Conservation (phyloP, 1,140 invertebrate species). For the Linepithema humile region DNA sequence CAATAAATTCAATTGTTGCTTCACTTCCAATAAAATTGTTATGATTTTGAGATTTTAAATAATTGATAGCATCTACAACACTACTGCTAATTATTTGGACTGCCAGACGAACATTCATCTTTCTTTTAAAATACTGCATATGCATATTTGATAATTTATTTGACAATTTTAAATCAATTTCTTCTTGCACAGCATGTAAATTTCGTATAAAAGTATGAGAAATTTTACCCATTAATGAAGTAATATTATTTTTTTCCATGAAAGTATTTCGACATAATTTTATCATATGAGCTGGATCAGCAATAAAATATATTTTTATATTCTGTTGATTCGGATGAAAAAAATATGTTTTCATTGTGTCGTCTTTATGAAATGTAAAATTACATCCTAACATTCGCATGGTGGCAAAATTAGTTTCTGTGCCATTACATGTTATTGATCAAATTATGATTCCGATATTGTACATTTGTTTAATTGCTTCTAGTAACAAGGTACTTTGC, state of each 20-base stretch:
- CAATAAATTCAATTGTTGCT: background rate
- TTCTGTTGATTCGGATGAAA: background rate
- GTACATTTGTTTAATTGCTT: background rate
- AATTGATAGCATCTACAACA: background rate
- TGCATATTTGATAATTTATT: background rate
- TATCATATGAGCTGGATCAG: background rate
- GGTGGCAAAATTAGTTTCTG: background rate
- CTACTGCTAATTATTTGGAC: background rate
- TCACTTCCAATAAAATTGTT: background rate
- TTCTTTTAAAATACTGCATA: background rate
- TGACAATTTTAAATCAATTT: background rate
- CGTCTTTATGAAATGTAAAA: background rate
- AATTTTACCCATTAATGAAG: background rate
- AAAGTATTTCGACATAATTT: background rate
- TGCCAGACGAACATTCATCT: conserved; percentile 12
- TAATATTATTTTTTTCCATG: background rate
- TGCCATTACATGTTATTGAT: background rate
- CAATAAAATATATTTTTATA: background rate
- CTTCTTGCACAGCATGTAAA: background rate
- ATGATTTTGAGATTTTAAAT: background rate
- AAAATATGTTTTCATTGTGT: background rate
- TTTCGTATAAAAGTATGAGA: background rate
- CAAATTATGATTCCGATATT: background rate
- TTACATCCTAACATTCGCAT: background rate
- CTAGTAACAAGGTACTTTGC: background rate